These are phyloP conservation scores for Ailuropoda melanoleuca DNA, from an alignment of 2,113 vertebrate species.

Conservation along the genomic window DNA sequence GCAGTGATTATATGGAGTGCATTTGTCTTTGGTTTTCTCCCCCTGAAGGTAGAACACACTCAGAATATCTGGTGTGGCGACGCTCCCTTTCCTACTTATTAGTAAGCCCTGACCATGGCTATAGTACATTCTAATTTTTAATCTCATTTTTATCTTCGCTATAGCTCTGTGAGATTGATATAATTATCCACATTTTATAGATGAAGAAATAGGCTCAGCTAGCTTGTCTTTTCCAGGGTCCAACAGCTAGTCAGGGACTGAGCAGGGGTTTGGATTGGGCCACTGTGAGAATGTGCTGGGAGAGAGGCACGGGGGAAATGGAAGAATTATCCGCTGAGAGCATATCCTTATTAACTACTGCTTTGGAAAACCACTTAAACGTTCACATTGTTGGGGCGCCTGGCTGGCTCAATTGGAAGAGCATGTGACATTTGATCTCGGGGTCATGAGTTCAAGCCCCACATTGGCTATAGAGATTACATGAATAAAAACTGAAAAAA, in stretches of 20 bases:
- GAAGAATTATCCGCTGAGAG: not conserved
- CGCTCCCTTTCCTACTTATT: not conserved
- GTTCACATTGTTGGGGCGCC: not conserved
- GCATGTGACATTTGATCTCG: not conserved
- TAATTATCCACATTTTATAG: not conserved
- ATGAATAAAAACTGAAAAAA: not conserved
- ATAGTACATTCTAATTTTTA: not conserved
- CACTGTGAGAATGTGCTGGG: not conserved
- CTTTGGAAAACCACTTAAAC: not conserved
- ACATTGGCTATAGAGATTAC: not conserved
- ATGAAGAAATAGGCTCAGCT: not conserved
- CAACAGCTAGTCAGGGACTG: not conserved
- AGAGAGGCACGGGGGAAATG: not conserved
- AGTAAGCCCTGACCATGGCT: not conserved
- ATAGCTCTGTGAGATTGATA: not conserved
- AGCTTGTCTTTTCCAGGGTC: not conserved
- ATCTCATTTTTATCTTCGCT: not conserved
- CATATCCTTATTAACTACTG: not conserved
- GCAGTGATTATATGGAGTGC: not conserved
- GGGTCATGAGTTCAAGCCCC: not conserved
- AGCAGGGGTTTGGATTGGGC: not conserved
- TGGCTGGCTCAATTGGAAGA: not conserved
- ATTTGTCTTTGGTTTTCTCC: not conserved
- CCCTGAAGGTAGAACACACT: not conserved
- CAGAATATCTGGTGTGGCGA: not conserved